Evolutionary conservation across 1,140 invertebrate species (phyloP).

Genomic region (Ceratoteleas bidentatus): DNA sequence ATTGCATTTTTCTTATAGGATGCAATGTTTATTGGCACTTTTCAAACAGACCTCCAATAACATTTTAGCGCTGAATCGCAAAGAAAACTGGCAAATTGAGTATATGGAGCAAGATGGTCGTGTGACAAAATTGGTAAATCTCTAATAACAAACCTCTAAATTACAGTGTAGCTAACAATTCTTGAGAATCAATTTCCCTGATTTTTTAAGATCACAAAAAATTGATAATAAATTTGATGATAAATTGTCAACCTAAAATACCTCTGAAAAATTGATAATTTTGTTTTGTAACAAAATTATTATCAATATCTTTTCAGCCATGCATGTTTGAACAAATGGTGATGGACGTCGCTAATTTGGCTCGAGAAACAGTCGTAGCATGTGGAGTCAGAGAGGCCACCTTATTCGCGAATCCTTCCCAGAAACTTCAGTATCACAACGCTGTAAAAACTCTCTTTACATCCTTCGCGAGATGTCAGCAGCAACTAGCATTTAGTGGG

Average conservation of each 20-base stretch:
- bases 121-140: constrained; percentile 90
- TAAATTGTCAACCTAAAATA: no score
- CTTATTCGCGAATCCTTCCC: no score
- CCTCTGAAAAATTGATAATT: no score
- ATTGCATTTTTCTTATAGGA: constrained; percentile 78
- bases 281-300: neutral
- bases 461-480: no score
- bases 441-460: no score
- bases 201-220: neutral
- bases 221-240: neutral
- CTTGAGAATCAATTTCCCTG: no score
- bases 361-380: constrained; percentile 93
- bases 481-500: no score
- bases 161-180: no score
- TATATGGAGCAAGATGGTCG: constrained; percentile 90
- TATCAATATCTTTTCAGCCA: constrained; percentile 85
- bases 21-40: constrained; percentile 92
- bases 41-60: constrained; percentile 92
- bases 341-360: constrained; percentile 90
- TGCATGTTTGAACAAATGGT: constrained; percentile 91
- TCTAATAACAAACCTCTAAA: no score
- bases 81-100: constrained; percentile 94
- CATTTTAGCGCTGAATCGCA: constrained; percentile 87
- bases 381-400: no score
- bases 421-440: no score